These are phyloP conservation scores for honey bee (Apis mellifera) DNA, from an alignment of 1,140 invertebrate species.

Conservation along the genomic window Amel_HAv3.1 CM009941.2:15242501-15243000, in stretches of 20 bases:
- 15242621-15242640: slow-evolving; percentile 27
- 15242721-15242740: no score
- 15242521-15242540: slow-evolving; percentile 59
- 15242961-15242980: not conserved
- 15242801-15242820: not conserved
- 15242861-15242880: not conserved
- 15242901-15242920: not conserved
- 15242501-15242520: slow-evolving; percentile 59
- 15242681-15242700: slow-evolving; percentile 16
- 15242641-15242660: slow-evolving; percentile 41
- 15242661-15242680: slow-evolving; percentile 23
- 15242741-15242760: not conserved
- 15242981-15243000: no score
- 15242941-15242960: not conserved
- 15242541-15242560: slow-evolving; percentile 15
- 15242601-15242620: slow-evolving; percentile 48
- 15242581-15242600: slow-evolving; percentile 66
- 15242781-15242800: no score
- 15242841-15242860: fast-evolving
- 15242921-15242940: not conserved
- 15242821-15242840: not conserved
- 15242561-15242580: slow-evolving; percentile 50
- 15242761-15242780: no score
- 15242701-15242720: not conserved
- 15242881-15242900: not conserved